phyloP scores from a whole-genome alignment of 2,113 vertebrate species.

The Halichoerus grypus region DNA sequence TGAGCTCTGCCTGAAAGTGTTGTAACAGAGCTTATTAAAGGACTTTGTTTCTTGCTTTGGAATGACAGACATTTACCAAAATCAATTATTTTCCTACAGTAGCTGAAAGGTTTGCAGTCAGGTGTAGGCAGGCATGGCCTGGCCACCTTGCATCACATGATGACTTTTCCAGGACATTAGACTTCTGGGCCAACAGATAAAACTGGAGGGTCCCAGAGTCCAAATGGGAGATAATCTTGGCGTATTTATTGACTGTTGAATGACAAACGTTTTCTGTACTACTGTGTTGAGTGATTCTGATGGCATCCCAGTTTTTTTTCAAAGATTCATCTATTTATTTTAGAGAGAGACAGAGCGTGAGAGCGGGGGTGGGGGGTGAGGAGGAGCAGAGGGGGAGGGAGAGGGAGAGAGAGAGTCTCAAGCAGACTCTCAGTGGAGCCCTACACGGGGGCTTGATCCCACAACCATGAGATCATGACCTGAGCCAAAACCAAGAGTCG shows the following conservation, averaged over 20 bases:
- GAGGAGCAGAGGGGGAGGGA: not conserved
- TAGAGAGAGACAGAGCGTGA: not conserved
- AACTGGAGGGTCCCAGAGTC: not conserved
- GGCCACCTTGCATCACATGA: not conserved
- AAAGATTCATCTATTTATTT: not conserved
- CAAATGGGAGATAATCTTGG: not conserved
- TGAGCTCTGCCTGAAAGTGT: not conserved
- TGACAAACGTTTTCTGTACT: not conserved
- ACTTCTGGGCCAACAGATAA: not conserved
- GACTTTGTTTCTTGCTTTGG: slow-evolving; percentile 4
- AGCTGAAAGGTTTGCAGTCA: not conserved
- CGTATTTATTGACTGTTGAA: not conserved
- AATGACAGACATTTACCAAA: not conserved
- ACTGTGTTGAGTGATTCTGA: not conserved
- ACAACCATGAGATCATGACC: not conserved
- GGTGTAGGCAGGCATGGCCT: not conserved
- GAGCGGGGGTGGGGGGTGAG: too few species aligned
- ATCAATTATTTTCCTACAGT: not conserved
- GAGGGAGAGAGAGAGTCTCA: not conserved
- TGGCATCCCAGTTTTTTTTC: not conserved
- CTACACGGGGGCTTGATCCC: not conserved
- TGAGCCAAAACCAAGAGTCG: not conserved
- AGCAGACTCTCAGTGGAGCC: not conserved
- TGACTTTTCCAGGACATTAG: not conserved
- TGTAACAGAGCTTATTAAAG: not conserved